A percentile compares a stretch with the other conserved stretches of the same genome.
phyloP scores from a whole-genome alignment of 2,888 invertebrate species.

The Limnephilus rhombicus region DNA sequence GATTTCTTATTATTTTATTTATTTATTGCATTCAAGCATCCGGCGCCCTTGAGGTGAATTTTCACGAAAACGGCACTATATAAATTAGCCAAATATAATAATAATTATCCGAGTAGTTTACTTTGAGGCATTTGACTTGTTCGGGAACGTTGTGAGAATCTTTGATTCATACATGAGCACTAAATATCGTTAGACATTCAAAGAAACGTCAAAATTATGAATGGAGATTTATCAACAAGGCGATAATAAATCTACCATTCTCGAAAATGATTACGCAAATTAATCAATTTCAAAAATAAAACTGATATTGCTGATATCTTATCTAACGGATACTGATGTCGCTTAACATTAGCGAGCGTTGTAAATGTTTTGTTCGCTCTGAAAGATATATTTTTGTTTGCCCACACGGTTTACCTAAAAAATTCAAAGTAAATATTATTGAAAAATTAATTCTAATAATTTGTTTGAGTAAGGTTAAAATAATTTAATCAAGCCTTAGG shows the following conservation, averaged over 20 bases:
- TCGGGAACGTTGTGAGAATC: neutral
- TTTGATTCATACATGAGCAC: neutral
- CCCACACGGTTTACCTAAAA: neutral
- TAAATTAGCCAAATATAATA: no score
- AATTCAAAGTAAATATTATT: neutral
- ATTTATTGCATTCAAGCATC: neutral
- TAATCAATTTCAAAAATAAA: neutral
- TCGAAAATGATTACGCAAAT: no score
- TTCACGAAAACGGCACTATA: no score
- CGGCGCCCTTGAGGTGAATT: no score
- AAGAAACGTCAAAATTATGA: neutral
- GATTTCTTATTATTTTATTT: neutral
- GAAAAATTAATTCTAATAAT: neutral
- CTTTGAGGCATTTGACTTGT: neutral
- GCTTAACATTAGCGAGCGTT: neutral
- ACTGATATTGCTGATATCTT: no score
- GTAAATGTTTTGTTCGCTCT: neutral
- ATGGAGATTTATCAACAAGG: neutral
- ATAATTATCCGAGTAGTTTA: neutral
- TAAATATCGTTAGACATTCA: neutral
- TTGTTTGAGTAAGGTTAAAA: neutral
- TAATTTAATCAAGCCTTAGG: neutral
- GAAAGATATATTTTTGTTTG: neutral
- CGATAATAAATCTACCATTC: neutral
- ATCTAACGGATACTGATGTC: no score